Conservation (phyloP, 2,888 invertebrate species). For the Andrena hattorfiana region DNA sequence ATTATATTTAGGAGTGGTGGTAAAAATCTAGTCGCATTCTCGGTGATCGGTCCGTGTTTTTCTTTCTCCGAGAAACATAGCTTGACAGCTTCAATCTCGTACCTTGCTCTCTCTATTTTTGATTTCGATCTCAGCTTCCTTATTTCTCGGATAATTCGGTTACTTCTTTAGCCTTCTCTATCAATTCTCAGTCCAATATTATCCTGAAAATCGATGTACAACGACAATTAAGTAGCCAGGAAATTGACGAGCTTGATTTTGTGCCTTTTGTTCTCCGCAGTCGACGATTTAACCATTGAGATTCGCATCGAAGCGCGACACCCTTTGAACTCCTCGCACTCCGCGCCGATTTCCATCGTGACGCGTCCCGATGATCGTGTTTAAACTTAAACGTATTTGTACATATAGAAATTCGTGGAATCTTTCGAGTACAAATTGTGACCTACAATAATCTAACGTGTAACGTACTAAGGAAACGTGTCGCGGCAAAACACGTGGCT, state of each 20-base stretch:
- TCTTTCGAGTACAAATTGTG: slow-evolving; percentile 28
- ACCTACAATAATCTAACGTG: not conserved
- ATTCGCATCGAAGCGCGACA: not conserved
- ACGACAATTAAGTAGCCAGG: slow-evolving; percentile 27
- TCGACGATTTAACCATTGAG: slow-evolving; percentile 28
- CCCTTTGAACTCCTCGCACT: not conserved
- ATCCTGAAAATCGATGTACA: slow-evolving; percentile 26
- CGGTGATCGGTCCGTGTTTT: slow-evolving; percentile 58
- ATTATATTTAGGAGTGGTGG: slow-evolving; percentile 50
- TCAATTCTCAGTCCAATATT: not conserved
- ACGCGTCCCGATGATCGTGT: slow-evolving; percentile 17
- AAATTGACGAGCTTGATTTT: not conserved
- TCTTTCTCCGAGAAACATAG: slow-evolving; percentile 16
- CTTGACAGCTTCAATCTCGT: slow-evolving; percentile 3
- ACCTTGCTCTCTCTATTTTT: slow-evolving; percentile 29
- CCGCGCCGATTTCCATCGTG: too few relatives aligned
- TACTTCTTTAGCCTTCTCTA: not conserved
- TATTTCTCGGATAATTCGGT: not conserved
- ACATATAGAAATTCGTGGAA: not conserved
- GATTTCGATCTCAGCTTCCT: not conserved
- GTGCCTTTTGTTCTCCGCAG: not conserved
- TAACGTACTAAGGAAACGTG: not conserved
- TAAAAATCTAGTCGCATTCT: slow-evolving; percentile 68
- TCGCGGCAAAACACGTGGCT: not conserved
- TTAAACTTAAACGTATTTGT: not conserved